phyloP scores from a whole-genome alignment of 2,113 vertebrate genomes.

The Catharus fuscescens region DNA sequence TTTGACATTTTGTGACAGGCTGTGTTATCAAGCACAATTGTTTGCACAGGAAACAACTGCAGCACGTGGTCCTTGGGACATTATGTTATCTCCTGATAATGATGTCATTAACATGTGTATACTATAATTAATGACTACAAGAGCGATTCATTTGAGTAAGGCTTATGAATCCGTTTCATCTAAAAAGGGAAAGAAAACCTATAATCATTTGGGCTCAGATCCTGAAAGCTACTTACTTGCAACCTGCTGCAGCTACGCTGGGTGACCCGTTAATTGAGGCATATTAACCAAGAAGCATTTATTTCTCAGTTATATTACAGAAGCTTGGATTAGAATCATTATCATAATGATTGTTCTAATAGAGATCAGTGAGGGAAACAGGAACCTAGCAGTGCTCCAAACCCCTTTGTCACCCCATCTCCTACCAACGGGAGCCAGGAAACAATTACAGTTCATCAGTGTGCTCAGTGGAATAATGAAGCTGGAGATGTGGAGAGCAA shows the following conservation, averaged over 20 bases:
- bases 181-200: conserved; percentile 62
- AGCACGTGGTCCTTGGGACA: conserved; percentile 54
- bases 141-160: conserved; percentile 50
- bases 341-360: conserved; percentile 63
- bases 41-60: conserved; percentile 66
- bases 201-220: conserved; percentile 58
- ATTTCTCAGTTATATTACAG: conserved; percentile 57
- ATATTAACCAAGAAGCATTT: conserved; percentile 58
- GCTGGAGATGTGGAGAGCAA: neutral
- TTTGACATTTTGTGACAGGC: conserved; percentile 63
- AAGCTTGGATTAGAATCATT: conserved; percentile 57
- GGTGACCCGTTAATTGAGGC: conserved; percentile 56
- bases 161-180: conserved; percentile 64
- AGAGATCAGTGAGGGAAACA: conserved; percentile 58
- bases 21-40: conserved; percentile 65
- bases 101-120: conserved; percentile 70
- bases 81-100: conserved; percentile 67
- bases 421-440: neutral
- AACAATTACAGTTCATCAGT: conserved; percentile 51
- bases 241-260: conserved; percentile 46
- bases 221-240: conserved; percentile 57
- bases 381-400: conserved; percentile 55
- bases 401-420: conserved; percentile 26
- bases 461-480: neutral
- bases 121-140: conserved; percentile 69